Evolutionary conservation across 2,888 invertebrate genomes (phyloP), one percentile per base, ranked within the genome.

Genomic region (Dendrolimus pini): DNA sequence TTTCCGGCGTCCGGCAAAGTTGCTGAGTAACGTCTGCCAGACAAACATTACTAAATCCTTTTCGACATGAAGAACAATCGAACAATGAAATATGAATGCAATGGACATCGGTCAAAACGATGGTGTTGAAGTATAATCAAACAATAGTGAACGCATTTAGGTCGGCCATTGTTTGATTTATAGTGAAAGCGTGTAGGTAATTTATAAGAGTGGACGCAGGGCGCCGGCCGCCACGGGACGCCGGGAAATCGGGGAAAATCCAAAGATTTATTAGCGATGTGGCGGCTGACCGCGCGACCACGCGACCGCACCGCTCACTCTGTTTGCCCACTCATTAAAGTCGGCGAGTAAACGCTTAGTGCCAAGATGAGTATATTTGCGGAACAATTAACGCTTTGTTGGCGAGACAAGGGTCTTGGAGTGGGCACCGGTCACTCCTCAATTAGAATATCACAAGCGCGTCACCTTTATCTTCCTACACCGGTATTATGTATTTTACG

Each of bases 121-220:
- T 75, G 71, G 73, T 78, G 77, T 78, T 72, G 77, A 82, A 80
- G 83, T 83, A 83, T 82, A 80, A 83, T 85, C 85, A 81, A 88
- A 89, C 88, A 89, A 89, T 89, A 85, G 86, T 87, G 85, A 89
- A 86, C 83, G 85, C 88, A 89, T 88, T 89, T 87, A 86, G 84
- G 78, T 73, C 70, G 77, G 75, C 78, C 82, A 82, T 87, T 84
- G 83, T 85, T 81, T 87, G 89, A 89, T 90, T 89, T 89, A 90
- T 89, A 75, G 85, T 78, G 75, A 78, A 85, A 86, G 85, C 85
- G 86, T 89, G 89, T 86, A 78, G 84, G 88, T 89, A 88, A 89
- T 90, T 89, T 90, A 89, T 89, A 89, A 87, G 86, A 85, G 87
- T 84, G 82, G 79, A 76, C 77, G 75, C 65, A 73, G 77, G 77